Conservation (phyloP, 2,888 invertebrate genomes). For the Netelia fuscicornis region DNA sequence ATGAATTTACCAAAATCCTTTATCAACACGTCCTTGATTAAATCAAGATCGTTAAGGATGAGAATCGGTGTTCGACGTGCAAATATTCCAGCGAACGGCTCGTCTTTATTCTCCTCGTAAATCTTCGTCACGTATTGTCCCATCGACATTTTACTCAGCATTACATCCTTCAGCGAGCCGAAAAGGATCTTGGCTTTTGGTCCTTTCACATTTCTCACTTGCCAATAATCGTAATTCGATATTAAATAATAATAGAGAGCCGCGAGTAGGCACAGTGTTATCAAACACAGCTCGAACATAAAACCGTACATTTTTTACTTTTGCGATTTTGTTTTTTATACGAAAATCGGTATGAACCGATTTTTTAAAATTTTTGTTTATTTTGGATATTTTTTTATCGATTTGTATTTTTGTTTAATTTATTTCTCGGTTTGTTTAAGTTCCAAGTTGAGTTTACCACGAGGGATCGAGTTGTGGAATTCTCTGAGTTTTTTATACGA, state of each 20-base stretch:
- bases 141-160: constrained; percentile 32
- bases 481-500: no score
- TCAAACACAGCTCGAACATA: constrained; percentile 59
- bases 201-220: constrained; percentile 80
- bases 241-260: constrained; percentile 74
- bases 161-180: constrained; percentile 79
- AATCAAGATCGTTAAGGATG: constrained; percentile 55
- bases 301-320: constrained; percentile 53
- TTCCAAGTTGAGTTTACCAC: no score
- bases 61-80: constrained; percentile 33
- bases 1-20: constrained; percentile 67
- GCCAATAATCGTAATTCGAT: constrained; percentile 83
- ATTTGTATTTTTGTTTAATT: no score
- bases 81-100: constrained; percentile 81
- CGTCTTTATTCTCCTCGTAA: constrained; percentile 56
- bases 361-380: neutral
- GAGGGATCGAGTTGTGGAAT: no score
- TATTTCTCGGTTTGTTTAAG: no score
- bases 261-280: neutral
- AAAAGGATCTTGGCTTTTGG: constrained; percentile 79
- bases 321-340: no score
- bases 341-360: neutral
- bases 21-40: constrained; percentile 62
- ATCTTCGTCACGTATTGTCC: constrained; percentile 40
- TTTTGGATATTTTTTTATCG: no score